phyloP scores from a whole-genome alignment of 2,113 vertebrate genomes.

The Monarcha castaneiventris region DNA sequence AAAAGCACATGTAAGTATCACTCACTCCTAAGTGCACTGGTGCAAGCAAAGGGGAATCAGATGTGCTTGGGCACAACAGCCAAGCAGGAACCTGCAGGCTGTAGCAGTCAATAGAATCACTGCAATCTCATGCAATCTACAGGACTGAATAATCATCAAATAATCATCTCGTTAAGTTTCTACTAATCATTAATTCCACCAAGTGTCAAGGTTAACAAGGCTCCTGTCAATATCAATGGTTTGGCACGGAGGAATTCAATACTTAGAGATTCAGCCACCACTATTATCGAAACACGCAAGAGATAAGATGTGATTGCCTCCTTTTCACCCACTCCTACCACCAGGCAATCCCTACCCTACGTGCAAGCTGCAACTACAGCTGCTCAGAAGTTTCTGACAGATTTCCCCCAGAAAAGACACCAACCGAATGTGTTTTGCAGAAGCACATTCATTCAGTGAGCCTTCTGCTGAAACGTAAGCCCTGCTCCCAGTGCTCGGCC shows the following conservation, averaged over 20 bases:
- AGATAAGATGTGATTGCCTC: not conserved
- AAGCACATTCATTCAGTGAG: not conserved
- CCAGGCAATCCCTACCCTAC: not conserved
- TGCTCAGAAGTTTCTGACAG: not conserved
- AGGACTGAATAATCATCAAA: not conserved
- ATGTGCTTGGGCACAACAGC: not conserved
- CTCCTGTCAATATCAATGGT: not conserved
- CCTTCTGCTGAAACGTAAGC: not conserved
- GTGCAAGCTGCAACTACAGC: not conserved
- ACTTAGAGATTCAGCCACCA: not conserved
- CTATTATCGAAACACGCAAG: not conserved
- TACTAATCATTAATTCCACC: slow-evolving; percentile 22
- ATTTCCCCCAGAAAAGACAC: not conserved
- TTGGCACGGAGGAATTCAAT: slow-evolving; percentile 29
- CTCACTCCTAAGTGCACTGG: not conserved
- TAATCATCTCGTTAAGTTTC: not conserved
- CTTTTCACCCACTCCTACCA: not conserved
- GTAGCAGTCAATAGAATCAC: not conserved
- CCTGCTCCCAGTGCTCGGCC: not conserved
- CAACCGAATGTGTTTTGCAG: not conserved
- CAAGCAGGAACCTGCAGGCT: not conserved
- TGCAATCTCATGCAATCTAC: not conserved
- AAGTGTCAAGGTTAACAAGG: slow-evolving; percentile 11
- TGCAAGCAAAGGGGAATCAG: not conserved
- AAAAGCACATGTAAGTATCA: not conserved